These are phyloP conservation scores for Drosophila multiciliata DNA, from an alignment of 2,888 invertebrate species.

Conservation along the genomic window DNA sequence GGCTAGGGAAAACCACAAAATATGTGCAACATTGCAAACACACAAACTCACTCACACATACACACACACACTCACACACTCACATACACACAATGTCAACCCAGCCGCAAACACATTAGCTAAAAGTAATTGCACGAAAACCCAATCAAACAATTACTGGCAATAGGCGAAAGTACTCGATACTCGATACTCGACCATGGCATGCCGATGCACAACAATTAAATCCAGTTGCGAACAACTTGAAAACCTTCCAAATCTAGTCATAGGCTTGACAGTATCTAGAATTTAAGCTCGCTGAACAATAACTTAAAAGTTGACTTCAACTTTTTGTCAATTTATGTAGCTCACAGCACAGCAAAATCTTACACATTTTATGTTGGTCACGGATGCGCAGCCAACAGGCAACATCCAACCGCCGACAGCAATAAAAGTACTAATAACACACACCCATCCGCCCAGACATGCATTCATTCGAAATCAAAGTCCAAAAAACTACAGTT, in stretches of 20 bases:
- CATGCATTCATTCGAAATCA: conserved; percentile 16
- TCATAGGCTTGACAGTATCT: conserved; percentile 37
- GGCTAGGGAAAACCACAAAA: conserved; percentile 66
- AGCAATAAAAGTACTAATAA: not conserved
- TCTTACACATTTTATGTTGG: conserved; percentile 43
- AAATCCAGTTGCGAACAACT: conserved; percentile 18
- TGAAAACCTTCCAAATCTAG: conserved; percentile 32
- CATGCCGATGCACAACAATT: conserved; percentile 26
- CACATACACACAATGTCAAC: conserved; percentile 32
- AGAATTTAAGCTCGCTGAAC: conserved; percentile 29
- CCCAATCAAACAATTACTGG: conserved; percentile 30
- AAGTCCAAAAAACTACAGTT: conserved; percentile 18
- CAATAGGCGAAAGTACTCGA: conserved; percentile 36
- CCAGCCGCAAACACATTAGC: not conserved
- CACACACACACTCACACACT: conserved; percentile 20
- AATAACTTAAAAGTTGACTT: conserved; percentile 9
- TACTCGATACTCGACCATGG: conserved; percentile 33
- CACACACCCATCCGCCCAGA: conserved; percentile 25
- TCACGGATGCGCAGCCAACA: conserved; percentile 47
- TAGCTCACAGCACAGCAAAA: conserved; percentile 20
- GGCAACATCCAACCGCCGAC: conserved; percentile 8
- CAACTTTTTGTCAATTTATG: conserved; percentile 17
- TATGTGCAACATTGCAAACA: conserved; percentile 10
- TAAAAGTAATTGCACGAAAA: conserved; percentile 10
- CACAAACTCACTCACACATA: not conserved